Evolutionary conservation across 2,797 vertebrate species (phyloP), one percentile per base, ranked within the genome.

Genomic region (Sternarchorhynchus goeldii): DNA sequence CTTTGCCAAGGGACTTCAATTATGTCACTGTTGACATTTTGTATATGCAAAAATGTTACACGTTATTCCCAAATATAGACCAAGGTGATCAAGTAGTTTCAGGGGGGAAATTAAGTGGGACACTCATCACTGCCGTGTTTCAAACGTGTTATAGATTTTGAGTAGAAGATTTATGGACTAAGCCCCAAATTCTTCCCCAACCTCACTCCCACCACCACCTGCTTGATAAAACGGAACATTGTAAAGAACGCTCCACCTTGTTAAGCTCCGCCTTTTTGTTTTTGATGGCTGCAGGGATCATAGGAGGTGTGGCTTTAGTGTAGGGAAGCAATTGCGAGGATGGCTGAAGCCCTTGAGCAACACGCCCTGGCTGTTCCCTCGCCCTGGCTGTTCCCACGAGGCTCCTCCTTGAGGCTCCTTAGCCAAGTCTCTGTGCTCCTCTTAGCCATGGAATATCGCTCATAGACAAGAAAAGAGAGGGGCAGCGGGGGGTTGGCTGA

Each of bases 351-450:
- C 62, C 16, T 17, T 55, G 10, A 12, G 45, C 34, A 36, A 36
- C 34, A 36, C 6, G 34, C 34, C 34, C 34, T 2, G 2, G 34
- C 6, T 36, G 34, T 36, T 36, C 34, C 34, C 4, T 36, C 34
- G 14, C 10, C 10, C 60, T 45, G 36, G 76, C 77, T 41, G 66
- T 39, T 82, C 31, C 2, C 62, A 77, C 55, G 55, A 76, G 70
- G 81, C 73, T 57, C 81, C 72, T 83, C 80, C 81, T 83, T 75
- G 39, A 79, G 79, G 77, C 75, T 82, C 77, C 50, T 12, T 77
- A 50, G 56, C 60, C 16, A 53, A 81, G 76, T 73, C 58, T 68
- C 45, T 2, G 8, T 74, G 39, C 53, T 76, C 14, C 1, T 1
- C 73, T 66, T 57, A 57, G 20, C 45, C 39, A 76, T 64, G 73